Evolutionary conservation across 23 tunicate species (phyloP), one percentile per base, ranked within the genome.

Genomic region (Halocynthia aurantium): DNA sequence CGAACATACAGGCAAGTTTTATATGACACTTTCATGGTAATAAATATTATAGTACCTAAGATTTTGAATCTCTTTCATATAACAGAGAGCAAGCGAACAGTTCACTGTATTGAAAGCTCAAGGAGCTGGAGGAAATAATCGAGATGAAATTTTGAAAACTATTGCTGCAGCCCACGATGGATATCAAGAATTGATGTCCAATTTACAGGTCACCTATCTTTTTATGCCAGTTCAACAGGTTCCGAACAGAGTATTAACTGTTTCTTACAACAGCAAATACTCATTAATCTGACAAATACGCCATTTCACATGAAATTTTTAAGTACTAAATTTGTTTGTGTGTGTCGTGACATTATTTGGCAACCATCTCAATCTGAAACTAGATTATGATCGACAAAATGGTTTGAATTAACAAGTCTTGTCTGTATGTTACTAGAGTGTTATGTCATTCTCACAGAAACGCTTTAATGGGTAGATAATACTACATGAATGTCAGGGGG

Each of bases 91-190:
- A 9, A 94, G 94, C 61, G 95, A 94, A 63, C 95, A 94, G 88
- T 94, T 94, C 67, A 13, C 85, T 7, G 76, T 81, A 61, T 68
- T 94, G 75, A 94, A 94, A 67, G 68, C 81, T 10, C 88, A 75
- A 76, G 91, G 95, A 52, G 82, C 77, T 10, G 95, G 90, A 6
- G 80, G 75, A 53, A 78, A 81, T 72, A 77, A 67, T 12, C 65
- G 99, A 53, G 95, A 94, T 53, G 94, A 94, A 19, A 88, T 88
- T 6, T 75, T 94, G 77, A 85, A 88, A 69, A 88, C 81, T 17
- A 88, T 88, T 70, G 87, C 95, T 57, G 95, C 95, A 13, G 99
- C 88, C n/a, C 84, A 84, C 66, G 99, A 94, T 76, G 80, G 90
- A 6, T 94, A 77, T 64, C 52, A 67, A 61, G 99, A 94, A 58